Conservation (phyloP, 2,888 invertebrate genomes). For the Lycocerus yunnanus region DNA sequence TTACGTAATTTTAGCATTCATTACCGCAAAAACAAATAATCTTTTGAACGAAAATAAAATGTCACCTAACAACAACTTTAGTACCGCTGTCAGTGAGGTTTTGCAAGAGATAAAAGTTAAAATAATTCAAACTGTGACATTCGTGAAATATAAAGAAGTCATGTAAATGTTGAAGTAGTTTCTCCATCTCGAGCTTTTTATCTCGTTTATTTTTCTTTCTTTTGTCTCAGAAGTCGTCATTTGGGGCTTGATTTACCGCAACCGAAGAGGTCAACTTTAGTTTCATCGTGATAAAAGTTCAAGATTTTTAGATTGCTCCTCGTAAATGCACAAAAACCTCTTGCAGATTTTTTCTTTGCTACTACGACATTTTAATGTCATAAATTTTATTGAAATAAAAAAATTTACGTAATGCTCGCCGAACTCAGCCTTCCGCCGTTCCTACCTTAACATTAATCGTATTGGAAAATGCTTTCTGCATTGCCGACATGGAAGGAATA, state of each 20-base stretch:
- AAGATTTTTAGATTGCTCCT: background rate
- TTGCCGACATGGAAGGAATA: no score
- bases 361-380: background rate
- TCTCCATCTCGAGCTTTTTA: background rate
- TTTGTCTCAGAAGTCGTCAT: constrained; percentile 23
- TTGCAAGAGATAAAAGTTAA: background rate
- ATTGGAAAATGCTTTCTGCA: no score
- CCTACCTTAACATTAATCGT: no score
- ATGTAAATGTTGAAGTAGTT: background rate
- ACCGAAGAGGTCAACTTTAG: background rate
- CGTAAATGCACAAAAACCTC: background rate
- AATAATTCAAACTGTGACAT: background rate
- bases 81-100: background rate
- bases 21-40: background rate
- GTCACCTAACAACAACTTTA: background rate
- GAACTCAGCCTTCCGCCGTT: no score
- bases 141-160: constrained; percentile 1
- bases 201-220: constrained; percentile 9
- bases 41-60: background rate
- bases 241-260: constrained; percentile 13
- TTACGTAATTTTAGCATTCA: background rate
- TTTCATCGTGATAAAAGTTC: background rate
- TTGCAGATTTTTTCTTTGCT: background rate
- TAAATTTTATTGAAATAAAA: background rate
- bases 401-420: no score